Base-by-base conservation (phyloP, 2,113 vertebrate genomes). In the Cnemophilus loriae region DNA sequence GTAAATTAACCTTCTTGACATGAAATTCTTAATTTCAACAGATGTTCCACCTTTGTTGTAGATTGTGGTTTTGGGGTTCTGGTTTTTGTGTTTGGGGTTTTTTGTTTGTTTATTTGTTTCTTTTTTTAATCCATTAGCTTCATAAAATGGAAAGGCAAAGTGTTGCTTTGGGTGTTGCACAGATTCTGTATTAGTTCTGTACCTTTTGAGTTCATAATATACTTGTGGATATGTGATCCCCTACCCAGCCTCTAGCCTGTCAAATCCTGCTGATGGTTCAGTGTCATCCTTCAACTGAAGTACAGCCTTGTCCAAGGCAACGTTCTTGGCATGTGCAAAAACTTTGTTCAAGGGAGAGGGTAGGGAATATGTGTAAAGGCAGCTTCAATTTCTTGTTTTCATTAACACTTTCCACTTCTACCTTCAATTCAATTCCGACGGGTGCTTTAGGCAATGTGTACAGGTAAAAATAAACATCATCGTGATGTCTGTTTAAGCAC, bases 171-270 rank as follows among this genome's bases (percentile, higher is more conserved):
- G 27, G 5, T 53, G 17, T 63, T 70, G 27, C 47, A 53, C 7
- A 63, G 46, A 16, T 77, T 63, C 18, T 84, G 18, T 59, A 19
- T 61, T 41, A 59, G 35, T 61, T 93, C 20, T 80, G 24, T 30
- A 53, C n/a, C 26, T 84, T 76, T 26, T 28, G 56, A 81, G 47
- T 63, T 82, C 8, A 4, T 32, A 67, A 63, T 4, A 3, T 46
- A 9, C 14, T 20, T 3, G 2, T 33, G 46, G 52, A 24, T 21
- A 3, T 0, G 0, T 16, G 33, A 27, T 55, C 11, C 30, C 15
- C 16, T 35, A 10, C 21, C 46, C 33, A 21, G 26, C 35, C 42
- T 84, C n/a, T 10, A 33, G 44, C 35, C 47, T 61, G 3, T 32
- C 46, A 42, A 4, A 9, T 44, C 57, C 52, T 70, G 14, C 26